Percentiles rank a stretch among this genome's conserved stretches.
Conservation (phyloP, 2,888 invertebrate species). For the Volucella bombylans region DNA sequence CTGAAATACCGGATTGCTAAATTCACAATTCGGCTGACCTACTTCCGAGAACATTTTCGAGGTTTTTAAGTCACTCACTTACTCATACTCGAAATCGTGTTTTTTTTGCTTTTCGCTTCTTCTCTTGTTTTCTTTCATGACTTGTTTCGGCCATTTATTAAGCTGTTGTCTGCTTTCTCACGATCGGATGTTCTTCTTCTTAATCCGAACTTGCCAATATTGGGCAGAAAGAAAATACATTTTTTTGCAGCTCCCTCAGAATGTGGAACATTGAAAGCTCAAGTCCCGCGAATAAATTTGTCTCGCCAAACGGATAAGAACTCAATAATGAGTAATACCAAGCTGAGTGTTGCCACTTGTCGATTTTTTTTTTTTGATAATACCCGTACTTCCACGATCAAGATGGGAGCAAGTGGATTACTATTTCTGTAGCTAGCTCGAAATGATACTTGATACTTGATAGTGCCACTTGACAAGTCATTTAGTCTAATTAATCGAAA, state of each 20-base stretch:
- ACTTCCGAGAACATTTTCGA: constrained; percentile 44
- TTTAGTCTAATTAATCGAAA: constrained; percentile 52
- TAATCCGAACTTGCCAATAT: constrained; percentile 32
- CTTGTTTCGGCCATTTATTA: constrained; percentile 18
- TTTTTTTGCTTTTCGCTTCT: background rate
- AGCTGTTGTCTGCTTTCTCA: background rate
- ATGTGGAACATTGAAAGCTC: constrained; percentile 49
- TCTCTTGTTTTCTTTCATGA: background rate
- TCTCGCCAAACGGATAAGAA: constrained; percentile 19
- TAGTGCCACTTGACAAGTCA: constrained; percentile 49
- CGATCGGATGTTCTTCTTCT: background rate
- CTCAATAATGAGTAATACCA: constrained; percentile 15
- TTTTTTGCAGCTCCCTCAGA: constrained; percentile 3
- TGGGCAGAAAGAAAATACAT: too few relatives aligned
- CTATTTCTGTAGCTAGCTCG: constrained; percentile 35
- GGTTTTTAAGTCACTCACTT: constrained; percentile 37
- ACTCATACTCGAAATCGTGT: constrained; percentile 22
- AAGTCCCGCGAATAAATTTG: constrained; percentile 9
- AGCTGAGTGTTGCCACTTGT: constrained; percentile 34
- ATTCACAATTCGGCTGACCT: constrained; percentile 66
- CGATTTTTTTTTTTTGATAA: background rate
- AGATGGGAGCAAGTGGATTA: constrained; percentile 43
- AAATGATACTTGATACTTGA: constrained; percentile 42
- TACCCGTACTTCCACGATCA: constrained; percentile 3
- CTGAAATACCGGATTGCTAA: constrained; percentile 59